Base-by-base conservation (phyloP, 2,797 vertebrate genomes). In the Falco berigora region DNA sequence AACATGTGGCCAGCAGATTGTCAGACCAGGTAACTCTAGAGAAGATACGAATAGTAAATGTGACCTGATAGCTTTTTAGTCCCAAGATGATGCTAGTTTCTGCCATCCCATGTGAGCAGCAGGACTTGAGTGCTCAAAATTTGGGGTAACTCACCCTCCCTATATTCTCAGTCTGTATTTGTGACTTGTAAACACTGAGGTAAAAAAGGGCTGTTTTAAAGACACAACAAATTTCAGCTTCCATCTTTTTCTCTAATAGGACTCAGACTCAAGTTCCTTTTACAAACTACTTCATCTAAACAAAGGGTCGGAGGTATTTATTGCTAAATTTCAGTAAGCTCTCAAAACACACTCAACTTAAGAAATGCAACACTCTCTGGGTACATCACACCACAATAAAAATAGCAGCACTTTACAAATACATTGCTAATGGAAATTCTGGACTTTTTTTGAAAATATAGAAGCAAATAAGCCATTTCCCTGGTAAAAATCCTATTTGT, bases 1-100 rank as follows among this genome's bases (percentile, higher is more conserved):
- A 99, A 67, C 98, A 94, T 9, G 99, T 99, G n/a, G 99, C 99
- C 9, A 98, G 96, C 95, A 98, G 97, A 28, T 97, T 99, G 92
- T 98, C 98, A 42, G 98, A 98, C 90, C 98, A 99, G 99, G 99
- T 99, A 98, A 98, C 59, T 64, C 12, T 34, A 63, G 67, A 38
- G 21, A 69, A 77, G 23, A 28, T 11, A 13, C 0, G 3, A 27
- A 4, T 59, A 56, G 73, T 24, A 73, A 72, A 61, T 1, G 2
- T 11, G 16, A 47, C 64, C 53, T 68, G 34, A 10, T 19, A 18
- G 52, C 44, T 75, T 88, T 59, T 34, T 23, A 11, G 3, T 92
- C 38, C 50, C 46, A 47, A 18, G 10, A 10, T 7, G 17, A 9
- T 63, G 25, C 8, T 69, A 7, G 18, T 77, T 73, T 79, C 27